Evolutionary conservation across 1,140 invertebrate genomes (phyloP), one percentile per base, ranked within the genome.

Genomic region (Apocrypta bakeri): DNA sequence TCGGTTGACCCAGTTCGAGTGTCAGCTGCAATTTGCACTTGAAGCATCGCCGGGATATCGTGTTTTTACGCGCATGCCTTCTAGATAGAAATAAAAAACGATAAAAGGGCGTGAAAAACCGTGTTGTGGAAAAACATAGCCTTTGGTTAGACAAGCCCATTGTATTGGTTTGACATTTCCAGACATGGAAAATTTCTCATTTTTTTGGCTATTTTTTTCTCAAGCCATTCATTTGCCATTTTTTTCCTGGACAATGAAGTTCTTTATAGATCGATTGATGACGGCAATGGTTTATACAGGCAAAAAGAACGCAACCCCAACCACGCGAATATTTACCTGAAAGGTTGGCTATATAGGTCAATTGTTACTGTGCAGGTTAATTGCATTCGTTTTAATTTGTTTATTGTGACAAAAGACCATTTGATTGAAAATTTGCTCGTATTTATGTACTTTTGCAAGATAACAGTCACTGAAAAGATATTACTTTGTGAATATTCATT

Each of bases 21-120:
- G 69, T 24, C 69, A 24, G 48, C 79, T 63, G 79, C 79, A 80
- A 80, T 80, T 80, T 80, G 69, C 79, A 73, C 79, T 80, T 64
- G 79, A 80, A 31, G 40, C 63, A 2, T 24, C 12, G 14, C 37
- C 61, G 29, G 66, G 25, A 79, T 68, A 56, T 69, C 66, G 37
- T 12, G 37, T 42, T 69, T 37, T 71, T 33, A n/a, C 68, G 27
- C 68, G 64, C 27, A n/a, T 56, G 48, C 14, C 17, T 56, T 56
- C 48, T n/a, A 56, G 48, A 17, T 17, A 21, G 21, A 56, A 56
- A 37, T 37, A 37, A 56, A 56, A 56, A 56, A 56, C 48, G 17
- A 56, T 17, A 56, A 56, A 56, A 56, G 48, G 48, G 48, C 48
- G 48, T 56, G 17, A 56, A 56, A n/a, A 56, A 56, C 21, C n/a